Percentiles rank a stretch among this genome's conserved stretches.
Conservation (phyloP, 2,797 vertebrate genomes). For the Neosalanx taihuensis region DNA sequence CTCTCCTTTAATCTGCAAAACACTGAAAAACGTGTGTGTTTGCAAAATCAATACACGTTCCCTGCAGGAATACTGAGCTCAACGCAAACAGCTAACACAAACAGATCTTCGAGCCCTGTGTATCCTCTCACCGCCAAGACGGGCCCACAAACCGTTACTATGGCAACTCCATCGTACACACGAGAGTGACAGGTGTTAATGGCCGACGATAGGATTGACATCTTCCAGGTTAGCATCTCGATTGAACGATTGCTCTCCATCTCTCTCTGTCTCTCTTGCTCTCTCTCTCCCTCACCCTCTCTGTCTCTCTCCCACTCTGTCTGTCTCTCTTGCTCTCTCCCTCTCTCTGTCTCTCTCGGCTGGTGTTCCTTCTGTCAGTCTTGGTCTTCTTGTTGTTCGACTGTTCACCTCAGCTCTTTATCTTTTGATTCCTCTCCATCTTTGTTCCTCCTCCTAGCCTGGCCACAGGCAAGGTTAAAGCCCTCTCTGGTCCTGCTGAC, state of each 20-base stretch:
- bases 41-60: background rate
- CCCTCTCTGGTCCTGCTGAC: background rate
- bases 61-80: background rate
- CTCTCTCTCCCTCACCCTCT: background rate
- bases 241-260: slow-evolving; percentile 29
- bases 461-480: background rate
- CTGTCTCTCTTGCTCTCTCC: too few relatives aligned
- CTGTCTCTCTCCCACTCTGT: too few relatives aligned
- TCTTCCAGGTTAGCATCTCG: slow-evolving; percentile 4
- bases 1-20: background rate
- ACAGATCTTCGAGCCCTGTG: slow-evolving; percentile 12
- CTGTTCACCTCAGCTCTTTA: background rate
- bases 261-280: background rate
- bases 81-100: background rate
- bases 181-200: slow-evolving; percentile 48
- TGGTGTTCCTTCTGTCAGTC: too few relatives aligned
- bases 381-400: too few relatives aligned
- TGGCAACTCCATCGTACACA: slow-evolving; percentile 37
- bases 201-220: slow-evolving; percentile 28
- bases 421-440: background rate
- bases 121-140: slow-evolving; percentile 5
- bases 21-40: background rate
- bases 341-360: too few relatives aligned
- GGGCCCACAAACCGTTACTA: slow-evolving; percentile 44
- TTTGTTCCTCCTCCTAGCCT: background rate